These are phyloP conservation scores for Centropus bengalensis DNA, from an alignment of 2,113 vertebrate species.

Conservation along the genomic window DNA sequence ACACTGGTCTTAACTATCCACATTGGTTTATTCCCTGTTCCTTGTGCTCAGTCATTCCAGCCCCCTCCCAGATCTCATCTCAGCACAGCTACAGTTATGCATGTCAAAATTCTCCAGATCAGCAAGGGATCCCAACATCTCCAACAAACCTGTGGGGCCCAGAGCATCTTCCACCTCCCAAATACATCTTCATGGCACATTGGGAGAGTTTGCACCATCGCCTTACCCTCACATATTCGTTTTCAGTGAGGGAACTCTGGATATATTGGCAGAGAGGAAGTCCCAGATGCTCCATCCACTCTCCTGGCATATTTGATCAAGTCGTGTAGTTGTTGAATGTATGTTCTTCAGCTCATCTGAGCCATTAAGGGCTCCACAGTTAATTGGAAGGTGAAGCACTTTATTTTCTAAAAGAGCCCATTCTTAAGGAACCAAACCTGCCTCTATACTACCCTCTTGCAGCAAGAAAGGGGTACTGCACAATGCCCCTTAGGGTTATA, in stretches of 20 bases:
- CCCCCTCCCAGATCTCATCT: neutral
- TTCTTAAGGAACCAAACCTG: neutral
- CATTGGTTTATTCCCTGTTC: neutral
- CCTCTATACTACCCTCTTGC: neutral
- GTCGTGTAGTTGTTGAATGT: neutral
- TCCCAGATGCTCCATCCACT: neutral
- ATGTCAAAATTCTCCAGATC: neutral
- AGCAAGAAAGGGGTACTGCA: neutral
- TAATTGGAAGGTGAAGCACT: neutral
- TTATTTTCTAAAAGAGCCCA: rapidly evolving
- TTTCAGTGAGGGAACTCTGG: neutral
- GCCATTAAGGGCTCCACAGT: neutral
- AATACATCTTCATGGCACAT: rapidly evolving
- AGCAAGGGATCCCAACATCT: neutral
- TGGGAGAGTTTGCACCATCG: neutral
- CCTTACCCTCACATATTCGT: too few species aligned
- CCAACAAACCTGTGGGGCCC: neutral
- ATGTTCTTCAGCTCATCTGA: neutral
- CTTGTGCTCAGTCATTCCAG: neutral
- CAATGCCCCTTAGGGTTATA: too few species aligned
- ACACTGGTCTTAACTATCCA: neutral
- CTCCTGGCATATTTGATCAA: neutral
- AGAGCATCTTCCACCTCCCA: neutral
- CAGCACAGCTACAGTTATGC: neutral
- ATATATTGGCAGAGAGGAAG: neutral